Evolutionary conservation across 2,797 vertebrate genomes (phyloP), one percentile per base, ranked within the genome.

Genomic region (Cuculus canorus): DNA sequence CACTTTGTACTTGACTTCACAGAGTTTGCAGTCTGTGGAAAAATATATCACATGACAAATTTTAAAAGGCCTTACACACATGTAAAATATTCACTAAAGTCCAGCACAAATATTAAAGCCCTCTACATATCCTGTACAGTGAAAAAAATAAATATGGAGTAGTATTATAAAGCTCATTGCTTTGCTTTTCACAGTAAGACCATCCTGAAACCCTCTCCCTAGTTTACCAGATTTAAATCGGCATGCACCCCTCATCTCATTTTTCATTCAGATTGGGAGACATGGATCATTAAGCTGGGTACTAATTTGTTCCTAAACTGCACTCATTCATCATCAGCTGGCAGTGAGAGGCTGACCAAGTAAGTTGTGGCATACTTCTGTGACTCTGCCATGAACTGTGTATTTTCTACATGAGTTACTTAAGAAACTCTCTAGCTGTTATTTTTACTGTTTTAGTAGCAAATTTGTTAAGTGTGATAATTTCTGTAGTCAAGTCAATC

Each of bases 291-390:
- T 95, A 95, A 88, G 61, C 69, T 52, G 69, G 54, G 59, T 48
- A 70, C 64, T 93, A 96, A 96, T 94, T 88, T 86, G 70, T 83
- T 90, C 52, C 73, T 91, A 84, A 88, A 82, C 50, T 64, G 69
- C 83, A 86, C n/a, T 86, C 76, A 69, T 92, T 93, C 83, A 93
- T 95, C 92, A 93, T 92, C 43, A 56, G 18, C 3, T 77, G 89
- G 68, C 73, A 96, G 60, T 11, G 48, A 87, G 61, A 83, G 70
- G 81, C 14, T 91, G 94, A 88, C 80, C 73, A 94, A 90, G 81
- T 66, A 82, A 79, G 59, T 89, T 68, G 86, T 56, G 81, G 65
- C 76, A 86, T 69, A 82, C 18, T 52, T 69, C 64, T 30, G 41
- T 75, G 94, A 92, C 63, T 48, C 63, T 66, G 30, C 78, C 59